phyloP scores from a whole-genome alignment of 2,113 vertebrate species.

The Myotis lucifugus region DNA sequence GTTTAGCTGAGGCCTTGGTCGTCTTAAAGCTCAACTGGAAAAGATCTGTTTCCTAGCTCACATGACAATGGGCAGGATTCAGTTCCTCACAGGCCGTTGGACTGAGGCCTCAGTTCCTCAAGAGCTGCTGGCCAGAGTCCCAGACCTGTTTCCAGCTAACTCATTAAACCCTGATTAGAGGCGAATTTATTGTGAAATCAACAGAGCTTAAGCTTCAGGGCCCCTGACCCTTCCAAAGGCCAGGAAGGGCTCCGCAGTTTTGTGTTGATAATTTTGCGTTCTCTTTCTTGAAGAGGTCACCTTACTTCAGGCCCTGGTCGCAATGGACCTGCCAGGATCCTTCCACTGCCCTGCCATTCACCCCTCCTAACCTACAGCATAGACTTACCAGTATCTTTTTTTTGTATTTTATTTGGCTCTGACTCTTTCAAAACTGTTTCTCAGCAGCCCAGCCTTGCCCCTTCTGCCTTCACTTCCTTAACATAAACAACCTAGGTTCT shows the following conservation, averaged over 20 bases:
- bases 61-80: neutral
- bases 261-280: neutral
- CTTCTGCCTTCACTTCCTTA: neutral
- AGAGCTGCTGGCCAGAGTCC: neutral
- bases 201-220: neutral
- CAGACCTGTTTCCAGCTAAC: neutral
- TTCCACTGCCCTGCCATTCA: neutral
- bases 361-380: neutral
- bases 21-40: neutral
- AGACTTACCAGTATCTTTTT: neutral
- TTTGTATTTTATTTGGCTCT: neutral
- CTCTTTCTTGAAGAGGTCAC: neutral
- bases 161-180: neutral
- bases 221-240: neutral
- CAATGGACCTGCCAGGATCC: neutral
- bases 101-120: constrained; percentile 27
- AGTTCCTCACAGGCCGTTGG: neutral
- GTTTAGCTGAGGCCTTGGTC: neutral
- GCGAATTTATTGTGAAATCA: neutral
- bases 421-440: neutral
- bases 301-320: neutral
- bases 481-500: neutral
- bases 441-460: neutral
- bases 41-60: neutral
- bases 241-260: neutral